Evolutionary conservation across 2,888 invertebrate species (phyloP).

Genomic region (Diplolepis rosae): DNA sequence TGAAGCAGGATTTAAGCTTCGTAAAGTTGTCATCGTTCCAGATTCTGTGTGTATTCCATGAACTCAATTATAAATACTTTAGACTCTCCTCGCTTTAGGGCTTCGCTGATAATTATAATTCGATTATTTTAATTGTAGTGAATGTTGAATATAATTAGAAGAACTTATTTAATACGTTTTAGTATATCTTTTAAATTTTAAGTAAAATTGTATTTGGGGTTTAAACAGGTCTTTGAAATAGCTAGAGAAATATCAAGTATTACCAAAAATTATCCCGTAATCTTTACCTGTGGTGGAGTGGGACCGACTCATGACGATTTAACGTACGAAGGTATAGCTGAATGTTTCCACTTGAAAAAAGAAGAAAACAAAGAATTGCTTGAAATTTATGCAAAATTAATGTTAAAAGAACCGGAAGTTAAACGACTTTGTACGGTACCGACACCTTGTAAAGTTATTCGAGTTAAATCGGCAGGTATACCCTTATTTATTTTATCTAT

Average conservation of each 20-base stretch:
- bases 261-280: constrained; percentile 74
- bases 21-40: constrained; percentile 73
- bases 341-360: constrained; percentile 66
- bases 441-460: constrained; percentile 58
- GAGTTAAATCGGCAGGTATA: constrained; percentile 50
- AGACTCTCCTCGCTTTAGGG: no score
- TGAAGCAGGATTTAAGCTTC: constrained; percentile 57
- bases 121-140: no score
- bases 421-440: constrained; percentile 60
- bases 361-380: constrained; percentile 64
- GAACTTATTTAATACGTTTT: no score
- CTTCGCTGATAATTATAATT: no score
- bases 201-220: not conserved
- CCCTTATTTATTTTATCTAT: not conserved
- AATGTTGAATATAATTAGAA: no score
- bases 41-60: constrained; percentile 72
- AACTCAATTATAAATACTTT: not conserved
- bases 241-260: constrained; percentile 74
- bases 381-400: constrained; percentile 54
- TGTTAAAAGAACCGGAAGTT: constrained; percentile 52
- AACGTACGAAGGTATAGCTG: constrained; percentile 78
- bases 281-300: constrained; percentile 80
- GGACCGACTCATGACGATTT: constrained; percentile 83
- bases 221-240: constrained; percentile 73
- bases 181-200: not conserved